Conservation (phyloP, 2,113 vertebrate species). For the Pluvialis apricaria region DNA sequence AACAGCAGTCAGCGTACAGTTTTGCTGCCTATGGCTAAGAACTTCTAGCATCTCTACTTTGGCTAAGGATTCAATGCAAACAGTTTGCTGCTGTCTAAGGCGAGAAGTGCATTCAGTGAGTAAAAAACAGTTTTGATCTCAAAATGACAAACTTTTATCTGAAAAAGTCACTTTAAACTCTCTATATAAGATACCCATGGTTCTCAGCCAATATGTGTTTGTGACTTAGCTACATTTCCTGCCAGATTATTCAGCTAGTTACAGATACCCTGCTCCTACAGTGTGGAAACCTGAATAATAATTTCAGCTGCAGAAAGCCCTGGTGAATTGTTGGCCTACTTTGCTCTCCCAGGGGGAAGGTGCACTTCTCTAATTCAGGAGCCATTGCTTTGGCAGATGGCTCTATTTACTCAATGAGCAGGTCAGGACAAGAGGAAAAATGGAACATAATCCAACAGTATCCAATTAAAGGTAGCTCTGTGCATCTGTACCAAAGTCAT, state of each 20-base stretch:
- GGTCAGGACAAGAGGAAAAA: constrained; percentile 47
- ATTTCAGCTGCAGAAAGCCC: constrained; percentile 38
- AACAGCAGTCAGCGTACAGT: not conserved
- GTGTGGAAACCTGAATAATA: constrained; percentile 52
- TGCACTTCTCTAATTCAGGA: constrained; percentile 39
- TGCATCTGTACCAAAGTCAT: constrained; percentile 30
- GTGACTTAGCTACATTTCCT: constrained; percentile 35
- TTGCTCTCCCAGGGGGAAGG: constrained; percentile 37
- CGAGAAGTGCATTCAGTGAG: not conserved
- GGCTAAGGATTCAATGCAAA: not conserved
- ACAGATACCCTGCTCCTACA: constrained; percentile 13
- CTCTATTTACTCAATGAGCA: constrained; percentile 52
- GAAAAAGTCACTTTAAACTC: not conserved
- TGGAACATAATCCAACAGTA: constrained; percentile 48
- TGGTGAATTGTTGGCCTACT: constrained; percentile 47
- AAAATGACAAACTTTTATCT: not conserved
- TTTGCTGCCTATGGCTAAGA: not conserved
- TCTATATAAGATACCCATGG: not conserved
- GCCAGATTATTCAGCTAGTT: constrained; percentile 20
- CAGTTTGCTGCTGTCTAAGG: not conserved
- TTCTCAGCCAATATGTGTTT: constrained; percentile 17
- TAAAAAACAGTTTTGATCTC: not conserved
- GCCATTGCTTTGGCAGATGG: constrained; percentile 54
- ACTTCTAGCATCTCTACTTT: not conserved
- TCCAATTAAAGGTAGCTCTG: constrained; percentile 50